Conservation (phyloP, 2,888 invertebrate species). For the Amiota communis region DNA sequence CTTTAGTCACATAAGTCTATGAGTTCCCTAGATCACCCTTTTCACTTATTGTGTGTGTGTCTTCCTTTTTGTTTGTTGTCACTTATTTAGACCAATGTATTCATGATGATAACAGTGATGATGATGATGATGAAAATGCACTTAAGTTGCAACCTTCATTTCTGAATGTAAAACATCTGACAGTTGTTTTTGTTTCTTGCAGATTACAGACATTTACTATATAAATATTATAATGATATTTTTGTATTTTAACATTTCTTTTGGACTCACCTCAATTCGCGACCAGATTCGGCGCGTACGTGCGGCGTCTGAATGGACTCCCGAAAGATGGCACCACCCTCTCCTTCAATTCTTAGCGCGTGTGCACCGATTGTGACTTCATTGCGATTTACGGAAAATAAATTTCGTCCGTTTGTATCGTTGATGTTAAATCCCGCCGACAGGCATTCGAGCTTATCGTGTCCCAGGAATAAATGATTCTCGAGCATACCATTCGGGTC, state of each 20-base stretch:
- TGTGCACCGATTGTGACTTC: conserved; percentile 88
- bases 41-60: no score
- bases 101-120: no score
- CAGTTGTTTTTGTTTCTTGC: conserved; percentile 14
- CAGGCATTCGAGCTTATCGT: conserved; percentile 86
- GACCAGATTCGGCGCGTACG: conserved; percentile 86
- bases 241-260: no score
- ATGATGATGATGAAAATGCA: no score
- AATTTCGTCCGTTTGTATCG: conserved; percentile 82
- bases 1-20: no score
- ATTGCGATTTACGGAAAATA: conserved; percentile 88
- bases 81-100: no score
- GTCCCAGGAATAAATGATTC: conserved; percentile 84
- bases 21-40: no score
- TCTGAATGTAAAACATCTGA: no score
- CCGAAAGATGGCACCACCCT: conserved; percentile 86
- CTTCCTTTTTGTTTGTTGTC: no score
- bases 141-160: no score
- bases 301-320: conserved; percentile 88
- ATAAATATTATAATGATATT: no score
- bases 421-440: conserved; percentile 85
- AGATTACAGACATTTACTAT: no score
- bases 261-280: conserved; percentile 83
- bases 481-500: conserved; percentile 78
- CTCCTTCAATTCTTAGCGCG: conserved; percentile 83